Evolutionary conservation across 2,797 vertebrate genomes (phyloP).

Genomic region (Catamblyrhynchus diadema): DNA sequence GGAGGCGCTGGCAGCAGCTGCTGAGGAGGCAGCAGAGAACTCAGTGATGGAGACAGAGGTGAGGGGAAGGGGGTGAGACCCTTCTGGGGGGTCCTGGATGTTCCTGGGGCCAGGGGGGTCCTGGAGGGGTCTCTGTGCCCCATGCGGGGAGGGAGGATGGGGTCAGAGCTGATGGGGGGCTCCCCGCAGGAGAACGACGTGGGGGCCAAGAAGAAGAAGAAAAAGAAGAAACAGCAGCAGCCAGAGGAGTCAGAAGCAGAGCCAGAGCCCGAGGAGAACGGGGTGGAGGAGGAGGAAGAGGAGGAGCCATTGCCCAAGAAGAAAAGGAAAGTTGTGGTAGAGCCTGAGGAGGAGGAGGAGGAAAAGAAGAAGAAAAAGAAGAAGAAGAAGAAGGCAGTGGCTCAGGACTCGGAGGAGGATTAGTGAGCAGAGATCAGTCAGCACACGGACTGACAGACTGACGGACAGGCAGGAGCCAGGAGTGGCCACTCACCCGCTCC

Average conservation of each 20-base stretch:
- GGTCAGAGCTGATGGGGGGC: background rate
- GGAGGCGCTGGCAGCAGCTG: conserved; percentile 72
- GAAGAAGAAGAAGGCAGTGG: conserved; percentile 42
- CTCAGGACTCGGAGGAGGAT: conserved; percentile 3
- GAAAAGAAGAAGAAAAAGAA: conserved; percentile 68
- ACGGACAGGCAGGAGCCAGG: background rate
- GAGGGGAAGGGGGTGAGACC: background rate
- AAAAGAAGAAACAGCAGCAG: conserved; percentile 11
- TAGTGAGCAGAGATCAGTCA: background rate
- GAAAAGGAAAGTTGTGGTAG: conserved; percentile 30
- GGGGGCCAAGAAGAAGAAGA: conserved; percentile 56
- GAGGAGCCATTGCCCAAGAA: conserved; percentile 43
- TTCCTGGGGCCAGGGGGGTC: no score
- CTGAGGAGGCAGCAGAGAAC: conserved; percentile 36
- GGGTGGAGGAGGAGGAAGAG: conserved; percentile 52
- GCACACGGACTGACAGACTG: background rate
- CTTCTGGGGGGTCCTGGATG: background rate
- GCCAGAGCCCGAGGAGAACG: conserved; percentile 47
- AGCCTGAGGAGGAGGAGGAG: background rate
- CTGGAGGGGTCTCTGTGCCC: background rate
- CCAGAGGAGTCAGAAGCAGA: background rate
- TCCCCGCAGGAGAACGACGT: background rate
- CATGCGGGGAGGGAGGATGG: rapidly evolving
- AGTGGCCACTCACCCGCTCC: rapidly evolving
- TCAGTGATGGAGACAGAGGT: background rate